Conservation (phyloP, 1,140 invertebrate species). For the Archegozetes longisetosus region DNA sequence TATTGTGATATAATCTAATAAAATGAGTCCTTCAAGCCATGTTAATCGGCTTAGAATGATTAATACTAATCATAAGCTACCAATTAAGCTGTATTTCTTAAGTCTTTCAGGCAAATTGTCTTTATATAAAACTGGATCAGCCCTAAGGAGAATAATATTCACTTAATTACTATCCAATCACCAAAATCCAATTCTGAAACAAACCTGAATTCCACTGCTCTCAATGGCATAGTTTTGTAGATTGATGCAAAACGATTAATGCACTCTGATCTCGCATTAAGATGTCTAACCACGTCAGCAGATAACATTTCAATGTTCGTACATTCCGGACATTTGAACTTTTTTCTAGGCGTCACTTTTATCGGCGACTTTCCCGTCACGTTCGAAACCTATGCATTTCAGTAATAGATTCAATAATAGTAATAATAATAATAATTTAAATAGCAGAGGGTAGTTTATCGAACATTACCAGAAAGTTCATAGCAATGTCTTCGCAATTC, state of each 20-base stretch:
- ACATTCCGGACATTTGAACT: slow-evolving; percentile 93
- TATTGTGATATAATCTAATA: too few relatives aligned
- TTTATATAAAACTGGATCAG: slow-evolving; percentile 82
- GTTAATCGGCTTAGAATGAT: too few relatives aligned
- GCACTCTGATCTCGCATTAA: slow-evolving; percentile 81
- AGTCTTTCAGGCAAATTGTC: slow-evolving; percentile 71
- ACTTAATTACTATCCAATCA: background rate
- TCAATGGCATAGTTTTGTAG: slow-evolving; percentile 73
- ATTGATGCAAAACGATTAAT: slow-evolving; percentile 67
- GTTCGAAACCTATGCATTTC: slow-evolving; percentile 46
- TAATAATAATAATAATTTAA: background rate
- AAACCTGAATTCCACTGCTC: slow-evolving; percentile 58
- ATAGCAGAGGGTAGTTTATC: background rate
- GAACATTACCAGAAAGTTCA: slow-evolving; percentile 56
- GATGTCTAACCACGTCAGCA: slow-evolving; percentile 65
- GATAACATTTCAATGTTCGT: slow-evolving; percentile 85
- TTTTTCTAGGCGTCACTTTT: slow-evolving; percentile 92
- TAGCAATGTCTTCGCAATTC: slow-evolving; percentile 90
- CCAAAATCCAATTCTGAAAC: background rate
- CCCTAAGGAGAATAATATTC: slow-evolving; percentile 33
- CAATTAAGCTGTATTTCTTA: slow-evolving; percentile 78
- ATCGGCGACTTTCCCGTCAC: slow-evolving; percentile 82
- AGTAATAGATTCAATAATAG: background rate
- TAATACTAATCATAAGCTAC: slow-evolving; percentile 62
- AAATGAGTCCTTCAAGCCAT: too few relatives aligned